Conservation (phyloP, 2,888 invertebrate genomes). For the Drosophila engyochracea region DNA sequence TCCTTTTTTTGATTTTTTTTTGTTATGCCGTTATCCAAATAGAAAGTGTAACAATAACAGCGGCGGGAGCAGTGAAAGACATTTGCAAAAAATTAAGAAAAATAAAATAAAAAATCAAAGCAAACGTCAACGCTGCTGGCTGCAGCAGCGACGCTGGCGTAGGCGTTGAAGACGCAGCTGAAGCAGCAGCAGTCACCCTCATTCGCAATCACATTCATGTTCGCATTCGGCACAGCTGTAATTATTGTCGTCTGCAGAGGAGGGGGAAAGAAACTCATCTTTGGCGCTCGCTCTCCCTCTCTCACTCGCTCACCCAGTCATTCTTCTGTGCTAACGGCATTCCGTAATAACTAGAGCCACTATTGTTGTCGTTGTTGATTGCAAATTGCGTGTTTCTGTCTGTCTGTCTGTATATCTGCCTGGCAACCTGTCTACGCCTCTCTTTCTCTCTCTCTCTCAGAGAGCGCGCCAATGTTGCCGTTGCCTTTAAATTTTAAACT, state of each 20-base stretch:
- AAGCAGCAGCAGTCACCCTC: slow-evolving; percentile 42
- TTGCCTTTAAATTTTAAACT: slow-evolving; percentile 32
- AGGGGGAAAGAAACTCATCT: slow-evolving; percentile 1
- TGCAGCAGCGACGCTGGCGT: slow-evolving; percentile 2
- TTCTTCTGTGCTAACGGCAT: slow-evolving; percentile 29
- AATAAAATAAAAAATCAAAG: slow-evolving; percentile 48
- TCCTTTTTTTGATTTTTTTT: neutral
- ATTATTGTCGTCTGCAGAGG: slow-evolving; percentile 30
- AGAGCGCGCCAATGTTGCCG: slow-evolving; percentile 10
- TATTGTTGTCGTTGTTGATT: slow-evolving; percentile 38
- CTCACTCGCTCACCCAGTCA: neutral
- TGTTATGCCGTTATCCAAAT: slow-evolving; percentile 39
- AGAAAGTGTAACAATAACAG: slow-evolving; percentile 53
- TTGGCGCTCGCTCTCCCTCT: slow-evolving; percentile 6
- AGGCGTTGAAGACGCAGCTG: slow-evolving; percentile 19
- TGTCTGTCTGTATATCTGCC: slow-evolving; percentile 9
- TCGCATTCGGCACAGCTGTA: slow-evolving; percentile 53
- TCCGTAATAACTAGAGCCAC: slow-evolving; percentile 44
- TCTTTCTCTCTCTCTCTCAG: neutral
- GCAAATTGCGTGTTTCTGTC: slow-evolving; percentile 50
- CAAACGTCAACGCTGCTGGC: slow-evolving; percentile 35
- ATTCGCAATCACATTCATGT: slow-evolving; percentile 23
- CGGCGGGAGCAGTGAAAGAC: slow-evolving; percentile 32
- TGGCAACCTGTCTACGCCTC: slow-evolving; percentile 1
- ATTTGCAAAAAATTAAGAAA: slow-evolving; percentile 39